These are phyloP conservation scores for Oxytorus armatus DNA, from an alignment of 2,888 invertebrate genomes.

Conservation along the genomic window DNA sequence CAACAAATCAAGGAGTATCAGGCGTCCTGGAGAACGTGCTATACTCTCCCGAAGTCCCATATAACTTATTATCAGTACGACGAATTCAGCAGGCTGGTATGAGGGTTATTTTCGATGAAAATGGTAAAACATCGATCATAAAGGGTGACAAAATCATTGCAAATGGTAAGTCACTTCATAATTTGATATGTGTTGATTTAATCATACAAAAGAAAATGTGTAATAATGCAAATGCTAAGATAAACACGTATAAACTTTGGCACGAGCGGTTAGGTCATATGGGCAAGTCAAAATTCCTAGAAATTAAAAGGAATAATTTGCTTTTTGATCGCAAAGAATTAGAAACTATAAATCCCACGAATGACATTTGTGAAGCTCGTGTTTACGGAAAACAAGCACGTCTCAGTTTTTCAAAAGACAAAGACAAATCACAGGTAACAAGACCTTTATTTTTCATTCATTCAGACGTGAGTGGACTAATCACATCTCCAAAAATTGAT, in stretches of 20 bases:
- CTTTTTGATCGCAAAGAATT: conserved; percentile 20
- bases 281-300: conserved; percentile 72
- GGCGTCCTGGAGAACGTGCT: conserved; percentile 71
- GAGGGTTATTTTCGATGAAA: conserved; percentile 74
- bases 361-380: too few relatives aligned
- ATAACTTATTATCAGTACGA: conserved; percentile 76
- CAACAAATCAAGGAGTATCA: conserved; percentile 69
- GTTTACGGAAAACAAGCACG: neutral
- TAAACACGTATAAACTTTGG: conserved; percentile 70
- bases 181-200: conserved; percentile 67
- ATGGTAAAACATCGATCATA: conserved; percentile 71
- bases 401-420: neutral
- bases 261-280: conserved; percentile 75
- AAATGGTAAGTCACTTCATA: conserved; percentile 72
- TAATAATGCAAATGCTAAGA: conserved; percentile 8
- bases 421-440: neutral
- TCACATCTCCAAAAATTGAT: too few relatives aligned
- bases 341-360: neutral
- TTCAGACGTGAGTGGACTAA: too few relatives aligned
- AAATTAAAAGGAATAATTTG: conserved; percentile 63
- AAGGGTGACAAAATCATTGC: conserved; percentile 66
- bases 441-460: too few relatives aligned
- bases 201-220: conserved; percentile 15
- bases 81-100: conserved; percentile 74
- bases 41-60: conserved; percentile 75